Conservation (phyloP, 1,140 invertebrate species). For the Sinonovacula constricta region DNA sequence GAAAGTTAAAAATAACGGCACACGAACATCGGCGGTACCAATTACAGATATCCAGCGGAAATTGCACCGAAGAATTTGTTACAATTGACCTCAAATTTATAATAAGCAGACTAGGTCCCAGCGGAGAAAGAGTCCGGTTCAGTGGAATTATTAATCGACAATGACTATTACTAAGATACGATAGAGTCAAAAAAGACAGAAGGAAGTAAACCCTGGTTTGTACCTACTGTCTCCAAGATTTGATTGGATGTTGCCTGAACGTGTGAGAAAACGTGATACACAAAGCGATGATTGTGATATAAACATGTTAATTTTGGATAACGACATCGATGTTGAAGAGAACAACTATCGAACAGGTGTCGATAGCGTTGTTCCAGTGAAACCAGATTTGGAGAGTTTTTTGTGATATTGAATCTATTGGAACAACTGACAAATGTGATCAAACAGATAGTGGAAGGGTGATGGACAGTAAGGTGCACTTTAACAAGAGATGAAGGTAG, state of each 20-base stretch:
- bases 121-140: neutral
- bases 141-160: slow-evolving; percentile 3
- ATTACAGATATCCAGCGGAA: slow-evolving; percentile 12
- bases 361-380: neutral
- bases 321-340: neutral
- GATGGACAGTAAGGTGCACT: slow-evolving; percentile 24
- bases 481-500: slow-evolving; percentile 12
- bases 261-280: neutral
- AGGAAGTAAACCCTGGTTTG: slow-evolving; percentile 3
- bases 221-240: slow-evolving; percentile 25
- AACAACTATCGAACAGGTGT: neutral
- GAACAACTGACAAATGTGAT: slow-evolving; percentile 18
- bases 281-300: neutral
- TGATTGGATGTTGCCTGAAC: slow-evolving; percentile 23
- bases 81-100: neutral
- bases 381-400: slow-evolving; percentile 37
- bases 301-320: slow-evolving; percentile 12
- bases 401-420: slow-evolving; percentile 48
- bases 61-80: neutral
- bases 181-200: slow-evolving; percentile 15
- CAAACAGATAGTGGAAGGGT: slow-evolving; percentile 13
- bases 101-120: slow-evolving; percentile 6
- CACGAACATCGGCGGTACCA: slow-evolving; percentile 1
- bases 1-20: slow-evolving; percentile 4
- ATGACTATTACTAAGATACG: slow-evolving; percentile 17